phyloP scores from a whole-genome alignment of 1,140 invertebrate genomes.

The Globodera rostochiensis region DNA sequence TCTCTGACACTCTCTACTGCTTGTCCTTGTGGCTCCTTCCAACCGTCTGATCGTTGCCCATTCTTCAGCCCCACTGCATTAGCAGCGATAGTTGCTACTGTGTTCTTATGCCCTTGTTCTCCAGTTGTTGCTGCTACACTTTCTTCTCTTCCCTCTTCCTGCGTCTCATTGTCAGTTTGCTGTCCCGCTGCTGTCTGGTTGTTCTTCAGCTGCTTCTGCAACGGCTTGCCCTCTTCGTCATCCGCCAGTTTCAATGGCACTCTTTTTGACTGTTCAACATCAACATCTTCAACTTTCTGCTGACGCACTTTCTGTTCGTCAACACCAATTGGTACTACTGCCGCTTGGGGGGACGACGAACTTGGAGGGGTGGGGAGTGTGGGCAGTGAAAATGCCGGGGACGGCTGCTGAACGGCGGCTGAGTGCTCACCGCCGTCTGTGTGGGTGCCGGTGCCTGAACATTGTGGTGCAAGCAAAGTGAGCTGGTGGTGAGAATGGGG shows the following conservation, averaged over 20 bases:
- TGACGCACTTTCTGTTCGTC: background rate
- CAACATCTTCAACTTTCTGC: background rate
- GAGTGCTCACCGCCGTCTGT: background rate
- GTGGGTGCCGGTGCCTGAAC: constrained; percentile 20
- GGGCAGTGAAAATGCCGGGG: background rate
- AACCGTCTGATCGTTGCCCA: no score
- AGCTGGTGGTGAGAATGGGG: constrained; percentile 4
- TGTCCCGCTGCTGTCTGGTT: background rate
- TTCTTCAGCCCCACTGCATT: no score
- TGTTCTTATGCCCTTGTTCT: no score
- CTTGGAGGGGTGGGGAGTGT: background rate
- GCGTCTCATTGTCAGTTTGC: background rate
- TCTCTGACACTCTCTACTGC: background rate
- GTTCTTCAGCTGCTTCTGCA: background rate
- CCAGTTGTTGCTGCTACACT: no score
- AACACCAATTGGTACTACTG: background rate
- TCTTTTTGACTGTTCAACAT: background rate
- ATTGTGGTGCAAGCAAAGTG: constrained; percentile 10
- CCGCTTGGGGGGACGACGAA: background rate
- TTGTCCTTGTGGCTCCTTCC: background rate
- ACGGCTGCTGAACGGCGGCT: background rate
- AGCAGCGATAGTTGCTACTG: no score
- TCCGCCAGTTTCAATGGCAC: constrained; percentile 8
- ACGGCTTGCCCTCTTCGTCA: background rate
- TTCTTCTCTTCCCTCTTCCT: background rate